Percentiles rank a stretch among this genome's conserved stretches.
Evolutionary conservation across 2,888 invertebrate species (phyloP).

Genomic region (Melanchra persicariae): DNA sequence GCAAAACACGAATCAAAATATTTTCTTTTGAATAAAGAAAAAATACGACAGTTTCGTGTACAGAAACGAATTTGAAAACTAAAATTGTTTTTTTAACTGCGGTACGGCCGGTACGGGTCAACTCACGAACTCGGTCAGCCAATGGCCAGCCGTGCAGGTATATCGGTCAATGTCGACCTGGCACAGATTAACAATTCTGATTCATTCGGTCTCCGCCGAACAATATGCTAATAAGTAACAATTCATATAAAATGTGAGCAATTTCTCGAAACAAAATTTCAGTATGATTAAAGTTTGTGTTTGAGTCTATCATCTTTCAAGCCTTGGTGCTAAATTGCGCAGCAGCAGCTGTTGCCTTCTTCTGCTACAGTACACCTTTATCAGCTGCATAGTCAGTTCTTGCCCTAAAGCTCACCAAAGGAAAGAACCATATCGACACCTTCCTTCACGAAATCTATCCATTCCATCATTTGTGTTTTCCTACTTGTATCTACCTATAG

Average conservation of each 20-base stretch:
- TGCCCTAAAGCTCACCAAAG: no score
- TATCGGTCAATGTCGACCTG: conserved; percentile 75
- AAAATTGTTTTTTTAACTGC: conserved; percentile 32
- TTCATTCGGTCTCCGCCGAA: conserved; percentile 57
- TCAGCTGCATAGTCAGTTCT: no score
- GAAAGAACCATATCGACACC: no score
- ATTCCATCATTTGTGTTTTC: neutral
- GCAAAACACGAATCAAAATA: neutral
- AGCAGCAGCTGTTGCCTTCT: neutral
- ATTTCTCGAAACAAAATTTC: neutral
- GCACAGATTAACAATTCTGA: conserved; percentile 65
- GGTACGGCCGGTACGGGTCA: conserved; percentile 19
- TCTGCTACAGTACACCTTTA: neutral
- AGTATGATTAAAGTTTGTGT: neutral
- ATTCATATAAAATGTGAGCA: conserved; percentile 18
- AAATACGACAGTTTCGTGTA: neutral
- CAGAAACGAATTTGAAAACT: neutral
- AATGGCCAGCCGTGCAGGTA: conserved; percentile 58
- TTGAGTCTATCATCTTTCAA: neutral
- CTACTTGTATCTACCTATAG: neutral
- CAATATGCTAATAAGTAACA: conserved; percentile 57
- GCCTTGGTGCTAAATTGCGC: no score
- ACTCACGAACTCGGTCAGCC: conserved; percentile 63
- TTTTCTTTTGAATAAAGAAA: neutral
- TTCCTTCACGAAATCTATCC: neutral